Conservation (phyloP, 2,888 invertebrate species). For the Aelia acuminata region DNA sequence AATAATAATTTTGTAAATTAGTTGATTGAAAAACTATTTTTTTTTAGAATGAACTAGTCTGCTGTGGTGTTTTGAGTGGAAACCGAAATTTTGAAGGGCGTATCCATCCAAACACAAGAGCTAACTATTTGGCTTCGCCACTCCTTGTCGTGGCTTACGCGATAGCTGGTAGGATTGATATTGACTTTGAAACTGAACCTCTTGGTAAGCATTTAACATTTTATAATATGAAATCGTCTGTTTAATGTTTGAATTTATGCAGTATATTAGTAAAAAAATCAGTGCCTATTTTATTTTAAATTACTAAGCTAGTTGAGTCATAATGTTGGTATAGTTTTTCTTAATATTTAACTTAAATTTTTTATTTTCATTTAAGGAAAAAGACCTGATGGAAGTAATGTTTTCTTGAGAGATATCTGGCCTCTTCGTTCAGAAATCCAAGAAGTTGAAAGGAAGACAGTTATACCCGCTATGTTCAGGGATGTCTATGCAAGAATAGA, state of each 20-base stretch:
- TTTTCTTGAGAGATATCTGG: conserved; percentile 96
- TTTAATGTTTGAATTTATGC: background rate
- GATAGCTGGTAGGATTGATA: conserved; percentile 93
- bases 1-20: too few relatives aligned
- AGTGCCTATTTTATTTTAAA: too few relatives aligned
- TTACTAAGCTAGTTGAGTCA: too few relatives aligned
- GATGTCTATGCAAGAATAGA: conserved; percentile 90
- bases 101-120: conserved; percentile 95
- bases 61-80: conserved; percentile 95
- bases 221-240: conserved; percentile 34
- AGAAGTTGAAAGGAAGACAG: conserved; percentile 86
- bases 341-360: background rate
- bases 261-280: background rate
- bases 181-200: conserved; percentile 94
- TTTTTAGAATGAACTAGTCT: conserved; percentile 88
- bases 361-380: conserved; percentile 46
- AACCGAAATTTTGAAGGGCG: conserved; percentile 99
- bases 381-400: conserved; percentile 77
- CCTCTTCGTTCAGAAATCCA: conserved; percentile 93
- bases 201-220: conserved; percentile 73
- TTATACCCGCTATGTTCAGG: conserved; percentile 97
- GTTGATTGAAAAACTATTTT: too few relatives aligned
- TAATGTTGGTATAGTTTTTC: too few relatives aligned
- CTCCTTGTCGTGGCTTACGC: conserved; percentile 97
- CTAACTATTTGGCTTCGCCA: conserved; percentile 98